Base-by-base conservation (phyloP, 2,797 vertebrate genomes). In the Ctenochaetus hawaiiensis region DNA sequence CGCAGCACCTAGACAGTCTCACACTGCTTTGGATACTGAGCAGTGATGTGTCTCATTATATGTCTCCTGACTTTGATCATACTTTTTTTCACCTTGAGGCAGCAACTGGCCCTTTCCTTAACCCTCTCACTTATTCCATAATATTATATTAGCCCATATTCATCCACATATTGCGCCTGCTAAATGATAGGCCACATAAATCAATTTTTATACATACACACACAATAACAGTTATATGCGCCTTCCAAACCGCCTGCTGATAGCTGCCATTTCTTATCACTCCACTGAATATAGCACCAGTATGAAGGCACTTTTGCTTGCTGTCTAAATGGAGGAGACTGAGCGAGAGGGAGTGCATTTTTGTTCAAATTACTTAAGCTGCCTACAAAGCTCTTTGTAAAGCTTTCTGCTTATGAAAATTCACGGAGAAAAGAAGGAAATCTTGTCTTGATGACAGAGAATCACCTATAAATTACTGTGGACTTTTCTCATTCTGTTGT, bases 221-320 rank as follows among this genome's bases (percentile, higher is more conserved):
- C 82, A 89, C 83, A 90, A 75, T 86, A 88, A 91, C 61, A 72
- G 84, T 83, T 76, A 80, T 77, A 76, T 81, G 86, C 78, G 34
- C 82, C 82, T 90, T 83, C 78, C 67, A 67, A 85, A 83, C 77
- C 44, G 78, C 82, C 88, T 80, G 87, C 89, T 90, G 90, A 93
- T 93, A 87, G 90, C 91, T 90, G 86, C 90, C 88, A 84, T 93
- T 92, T 90, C 91, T 93, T 92, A 93, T 93, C 92, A 75, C 81
- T 70, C 43, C 44, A 4, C 56, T 89, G 86, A 83, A 91, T 80
- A 90, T 77, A 58, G 78, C 62, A 26, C 69, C 43, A 52, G 88
- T 82, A 88, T 86, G 81, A 76, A 86, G 81, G 84, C 87, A 86
- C 90, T 92, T 90, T 80, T 78, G 67, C 84, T 68, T 45, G 79